Evolutionary conservation across 2,113 vertebrate species (phyloP).

Genomic region (Jaculus jaculus): DNA sequence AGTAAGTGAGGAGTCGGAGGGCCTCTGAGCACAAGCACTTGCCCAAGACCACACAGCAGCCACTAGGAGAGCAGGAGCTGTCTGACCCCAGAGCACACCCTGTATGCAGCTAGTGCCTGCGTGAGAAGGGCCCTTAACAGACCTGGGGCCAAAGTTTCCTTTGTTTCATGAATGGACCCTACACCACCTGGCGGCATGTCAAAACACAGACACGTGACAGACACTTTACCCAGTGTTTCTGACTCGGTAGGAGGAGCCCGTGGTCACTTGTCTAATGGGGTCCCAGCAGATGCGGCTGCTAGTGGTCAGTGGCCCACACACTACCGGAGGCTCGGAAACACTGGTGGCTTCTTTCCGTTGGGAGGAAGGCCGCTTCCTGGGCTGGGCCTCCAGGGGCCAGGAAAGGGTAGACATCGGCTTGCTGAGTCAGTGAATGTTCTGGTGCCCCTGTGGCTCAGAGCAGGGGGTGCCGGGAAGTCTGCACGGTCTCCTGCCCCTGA

Average conservation of each 20-base stretch:
- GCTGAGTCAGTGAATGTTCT: accelerated
- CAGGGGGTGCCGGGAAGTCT: neutral
- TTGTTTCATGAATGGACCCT: neutral
- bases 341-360: neutral
- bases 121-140: neutral
- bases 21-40: neutral
- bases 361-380: neutral
- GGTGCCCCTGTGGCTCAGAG: no score
- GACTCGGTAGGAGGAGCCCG: neutral
- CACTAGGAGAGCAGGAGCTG: neutral
- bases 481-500: neutral
- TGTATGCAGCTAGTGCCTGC: no score
- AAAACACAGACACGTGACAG: neutral
- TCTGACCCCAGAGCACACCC: neutral
- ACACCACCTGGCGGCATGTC: neutral
- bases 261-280: neutral
- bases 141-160: accelerated
- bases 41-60: neutral
- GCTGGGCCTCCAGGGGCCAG: neutral
- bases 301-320: neutral
- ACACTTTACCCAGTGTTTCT: neutral
- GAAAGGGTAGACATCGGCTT: neutral
- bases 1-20: neutral
- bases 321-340: no score
- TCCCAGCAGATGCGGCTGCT: neutral